These are phyloP conservation scores for Drosophila paramelanica DNA, from an alignment of 2,888 invertebrate species.

Conservation along the genomic window DNA sequence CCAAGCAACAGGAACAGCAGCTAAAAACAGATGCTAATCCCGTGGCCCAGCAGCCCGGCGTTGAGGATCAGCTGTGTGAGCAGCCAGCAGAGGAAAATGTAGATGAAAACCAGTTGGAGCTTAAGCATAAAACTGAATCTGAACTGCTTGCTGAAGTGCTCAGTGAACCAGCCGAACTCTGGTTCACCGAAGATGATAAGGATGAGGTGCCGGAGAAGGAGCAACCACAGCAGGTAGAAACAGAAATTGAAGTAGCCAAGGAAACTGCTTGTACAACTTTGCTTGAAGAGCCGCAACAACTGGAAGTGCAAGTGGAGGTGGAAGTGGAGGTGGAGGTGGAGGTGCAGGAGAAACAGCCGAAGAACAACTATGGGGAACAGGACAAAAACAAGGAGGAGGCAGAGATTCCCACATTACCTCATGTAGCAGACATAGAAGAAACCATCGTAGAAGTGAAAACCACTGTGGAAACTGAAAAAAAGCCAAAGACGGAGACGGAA, in stretches of 20 bases:
- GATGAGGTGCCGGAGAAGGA: background rate
- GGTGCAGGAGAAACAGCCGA: background rate
- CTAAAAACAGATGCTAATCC: background rate
- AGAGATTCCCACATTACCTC: background rate
- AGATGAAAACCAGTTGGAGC: background rate
- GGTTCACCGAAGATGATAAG: constrained; percentile 15
- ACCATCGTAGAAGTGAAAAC: background rate
- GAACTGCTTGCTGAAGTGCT: constrained; percentile 19
- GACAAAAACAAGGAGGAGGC: background rate
- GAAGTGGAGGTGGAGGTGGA: background rate
- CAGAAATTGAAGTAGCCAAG: background rate
- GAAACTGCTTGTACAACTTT: background rate
- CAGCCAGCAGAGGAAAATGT: background rate
- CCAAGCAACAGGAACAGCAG: constrained; percentile 10
- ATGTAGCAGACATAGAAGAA: background rate
- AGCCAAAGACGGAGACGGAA: background rate
- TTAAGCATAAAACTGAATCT: background rate
- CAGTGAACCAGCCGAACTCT: constrained; percentile 5
- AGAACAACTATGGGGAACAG: background rate
- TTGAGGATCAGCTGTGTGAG: background rate
- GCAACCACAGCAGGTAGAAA: background rate
- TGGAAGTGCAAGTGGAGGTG: background rate
- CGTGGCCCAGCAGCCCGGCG: background rate
- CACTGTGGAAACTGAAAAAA: background rate
- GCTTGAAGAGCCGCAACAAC: background rate